Base-by-base conservation (phyloP, 2,797 vertebrate genomes). In the Crocidura indochinensis region DNA sequence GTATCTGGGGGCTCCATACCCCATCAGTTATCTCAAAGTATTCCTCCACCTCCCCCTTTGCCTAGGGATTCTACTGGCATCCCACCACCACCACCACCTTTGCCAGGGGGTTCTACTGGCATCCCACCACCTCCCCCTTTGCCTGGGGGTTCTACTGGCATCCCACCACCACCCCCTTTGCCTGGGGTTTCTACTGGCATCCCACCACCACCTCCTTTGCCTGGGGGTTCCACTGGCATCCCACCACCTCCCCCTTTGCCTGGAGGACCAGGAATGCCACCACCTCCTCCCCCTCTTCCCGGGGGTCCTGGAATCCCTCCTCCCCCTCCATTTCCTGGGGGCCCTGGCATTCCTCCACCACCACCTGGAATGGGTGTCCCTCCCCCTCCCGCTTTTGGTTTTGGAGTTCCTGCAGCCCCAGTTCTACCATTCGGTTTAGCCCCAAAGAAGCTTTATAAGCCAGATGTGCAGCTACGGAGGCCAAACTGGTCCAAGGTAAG, bases 401-500 rank as follows among this genome's bases (percentile, higher is more conserved):
- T 91, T 90, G 92, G 87, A 91, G 81, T 74, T 65, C 93, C 92
- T 92, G 97, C 96, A 60, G 96, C 96, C 73, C 96, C 86, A 71
- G 77, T 92, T 29, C 96, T 99, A 79, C 99, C 98, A 4, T 98
- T 95, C 94, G 98, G 98, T 83, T 98, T 98, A 10, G 83, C 97
- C 87, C 98, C 98, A 84, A 99, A 99, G 97, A 99, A 98, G 91
- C 95, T 98, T 3, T 98, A 98, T 97, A 98, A 98, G 91, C 98
- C 98, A 86, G 98, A 99, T 69, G 97, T 98, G 77, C 98, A 98
- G 92, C 94, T 98, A 87, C 98, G 98, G 96, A 98, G 98, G 84
- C 98, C 98, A 93, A 98, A 98, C 88, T 99, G 98, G 98, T 98
- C 97, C 94, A 99, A 99, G 99, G 99, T 99, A 93, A 97, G 98